Evolutionary conservation across 1,140 invertebrate genomes (phyloP).

Genomic region (Phocides pigmalion): DNA sequence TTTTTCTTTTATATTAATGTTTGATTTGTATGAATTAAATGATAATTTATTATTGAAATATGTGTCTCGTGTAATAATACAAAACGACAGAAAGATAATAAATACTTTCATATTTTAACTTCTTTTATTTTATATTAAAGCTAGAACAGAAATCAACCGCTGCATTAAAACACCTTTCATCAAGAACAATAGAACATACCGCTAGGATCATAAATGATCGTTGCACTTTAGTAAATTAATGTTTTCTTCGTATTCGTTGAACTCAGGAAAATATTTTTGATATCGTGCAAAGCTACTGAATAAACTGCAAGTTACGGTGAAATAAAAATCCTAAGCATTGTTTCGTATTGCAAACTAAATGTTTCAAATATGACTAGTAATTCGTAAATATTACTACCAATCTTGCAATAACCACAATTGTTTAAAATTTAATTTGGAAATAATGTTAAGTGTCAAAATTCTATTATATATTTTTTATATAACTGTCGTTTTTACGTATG

Average conservation of each 20-base stretch:
- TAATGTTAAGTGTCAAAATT: too few species aligned
- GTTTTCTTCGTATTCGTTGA: conserved; percentile 21
- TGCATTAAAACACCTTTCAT: conserved; percentile 24
- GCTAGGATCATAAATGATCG: conserved; percentile 17
- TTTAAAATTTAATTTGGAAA: too few species aligned
- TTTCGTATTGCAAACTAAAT: background rate
- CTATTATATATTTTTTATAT: too few species aligned
- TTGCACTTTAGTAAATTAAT: conserved; percentile 28
- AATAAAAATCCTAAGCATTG: conserved; percentile 3
- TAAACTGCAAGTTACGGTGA: conserved; percentile 1
- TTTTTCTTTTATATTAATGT: too few species aligned
- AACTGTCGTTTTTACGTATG: too few species aligned
- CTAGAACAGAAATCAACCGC: conserved; percentile 9
- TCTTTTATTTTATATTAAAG: background rate
- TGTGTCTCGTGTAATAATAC: background rate
- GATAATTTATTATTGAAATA: too few species aligned
- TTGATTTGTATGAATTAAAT: too few species aligned
- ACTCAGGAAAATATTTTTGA: conserved; percentile 18
- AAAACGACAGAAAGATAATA: background rate
- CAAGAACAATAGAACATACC: conserved; percentile 22
- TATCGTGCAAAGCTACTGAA: conserved; percentile 14
- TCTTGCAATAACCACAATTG: too few species aligned
- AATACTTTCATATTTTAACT: background rate
- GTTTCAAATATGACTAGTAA: background rate
- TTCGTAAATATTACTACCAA: background rate